A percentile compares a stretch with the other conserved stretches of the same genome.
Conservation (phyloP, 2,888 invertebrate species). For the Drosophila flavopinicola region DNA sequence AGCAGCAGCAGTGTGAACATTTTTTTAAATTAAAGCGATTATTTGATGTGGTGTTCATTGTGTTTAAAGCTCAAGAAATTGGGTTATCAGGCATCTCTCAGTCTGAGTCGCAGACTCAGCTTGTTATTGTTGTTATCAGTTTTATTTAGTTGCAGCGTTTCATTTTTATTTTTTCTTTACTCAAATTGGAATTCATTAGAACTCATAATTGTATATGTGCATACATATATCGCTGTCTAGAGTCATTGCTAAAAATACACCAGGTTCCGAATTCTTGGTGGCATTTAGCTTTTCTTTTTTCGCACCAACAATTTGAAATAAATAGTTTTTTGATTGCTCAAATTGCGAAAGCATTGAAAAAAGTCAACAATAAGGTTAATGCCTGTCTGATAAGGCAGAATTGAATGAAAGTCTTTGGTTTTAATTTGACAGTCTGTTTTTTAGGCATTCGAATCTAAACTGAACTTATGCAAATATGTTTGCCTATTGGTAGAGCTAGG, state of each 20-base stretch:
- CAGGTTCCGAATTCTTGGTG: constrained; percentile 25
- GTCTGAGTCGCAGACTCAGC: constrained; percentile 13
- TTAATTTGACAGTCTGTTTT: neutral
- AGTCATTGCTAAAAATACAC: constrained; percentile 72
- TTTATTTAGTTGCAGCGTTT: constrained; percentile 41
- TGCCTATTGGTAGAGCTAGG: neutral
- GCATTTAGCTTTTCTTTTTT: constrained; percentile 29
- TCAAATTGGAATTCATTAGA: constrained; percentile 73
- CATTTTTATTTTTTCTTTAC: constrained; percentile 18
- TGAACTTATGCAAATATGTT: neutral
- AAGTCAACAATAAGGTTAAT: constrained; percentile 37
- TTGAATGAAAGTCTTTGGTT: neutral
- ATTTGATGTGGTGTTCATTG: constrained; percentile 43
- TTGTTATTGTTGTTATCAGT: constrained; percentile 65
- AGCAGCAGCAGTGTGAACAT: constrained; percentile 41
- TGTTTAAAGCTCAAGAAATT: constrained; percentile 59
- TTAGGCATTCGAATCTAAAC: neutral
- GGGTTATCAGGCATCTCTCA: constrained; percentile 72
- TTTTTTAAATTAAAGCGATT: constrained; percentile 68
- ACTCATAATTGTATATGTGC: constrained; percentile 44
- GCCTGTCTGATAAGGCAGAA: constrained; percentile 24
- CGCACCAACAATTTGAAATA: constrained; percentile 28
- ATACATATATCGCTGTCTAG: neutral
- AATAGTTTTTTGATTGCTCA: constrained; percentile 37
- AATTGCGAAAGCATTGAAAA: constrained; percentile 24